Percentiles rank a stretch among this genome's conserved stretches.
Conservation (phyloP, 2,797 vertebrate species). For the Falco rusticolus region DNA sequence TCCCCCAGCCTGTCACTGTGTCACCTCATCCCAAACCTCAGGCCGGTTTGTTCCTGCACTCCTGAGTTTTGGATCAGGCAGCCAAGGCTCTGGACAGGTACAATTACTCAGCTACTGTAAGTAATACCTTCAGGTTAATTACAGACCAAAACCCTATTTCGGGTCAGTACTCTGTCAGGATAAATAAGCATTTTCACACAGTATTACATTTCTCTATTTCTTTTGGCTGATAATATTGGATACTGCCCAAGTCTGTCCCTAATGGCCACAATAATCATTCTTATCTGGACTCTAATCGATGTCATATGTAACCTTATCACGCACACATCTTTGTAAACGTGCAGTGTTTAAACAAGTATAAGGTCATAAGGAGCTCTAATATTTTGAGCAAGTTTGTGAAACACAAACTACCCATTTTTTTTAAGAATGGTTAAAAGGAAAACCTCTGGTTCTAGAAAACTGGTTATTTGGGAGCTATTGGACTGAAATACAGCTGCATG, state of each 20-base stretch:
- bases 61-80: background rate
- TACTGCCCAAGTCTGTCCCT: constrained; percentile 33
- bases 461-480: constrained; percentile 7
- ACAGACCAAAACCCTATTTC: constrained; percentile 19
- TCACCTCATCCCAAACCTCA: background rate
- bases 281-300: constrained; percentile 62
- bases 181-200: constrained; percentile 67
- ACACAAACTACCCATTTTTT: background rate
- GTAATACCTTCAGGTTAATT: background rate
- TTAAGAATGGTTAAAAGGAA: background rate
- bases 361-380: constrained; percentile 53
- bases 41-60: background rate
- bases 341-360: constrained; percentile 44
- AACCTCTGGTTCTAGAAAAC: constrained; percentile 19
- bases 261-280: constrained; percentile 54
- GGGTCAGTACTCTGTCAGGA: constrained; percentile 50
- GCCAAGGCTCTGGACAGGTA: background rate
- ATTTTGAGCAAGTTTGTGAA: constrained; percentile 45
- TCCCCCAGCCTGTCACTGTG: background rate
- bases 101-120: constrained; percentile 14
- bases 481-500: constrained; percentile 42
- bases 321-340: constrained; percentile 57
- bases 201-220: constrained; percentile 61
- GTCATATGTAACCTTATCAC: constrained; percentile 65
- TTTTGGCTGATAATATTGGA: constrained; percentile 67